These are phyloP conservation scores for Volucella zonaria DNA, from an alignment of 2,888 invertebrate genomes.

Conservation along the genomic window DNA sequence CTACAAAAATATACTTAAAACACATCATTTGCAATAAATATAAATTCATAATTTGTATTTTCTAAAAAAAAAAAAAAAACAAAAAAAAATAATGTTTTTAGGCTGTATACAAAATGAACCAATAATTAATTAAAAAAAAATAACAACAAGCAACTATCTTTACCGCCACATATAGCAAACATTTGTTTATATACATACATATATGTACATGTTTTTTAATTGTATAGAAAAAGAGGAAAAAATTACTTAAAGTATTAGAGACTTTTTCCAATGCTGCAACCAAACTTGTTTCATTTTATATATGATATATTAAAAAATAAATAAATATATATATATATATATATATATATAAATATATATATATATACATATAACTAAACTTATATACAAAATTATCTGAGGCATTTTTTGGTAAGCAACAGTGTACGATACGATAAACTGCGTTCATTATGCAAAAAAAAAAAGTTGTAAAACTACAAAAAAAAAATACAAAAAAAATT, in stretches of 20 bases:
- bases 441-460: conserved; percentile 56
- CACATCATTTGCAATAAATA: conserved; percentile 55
- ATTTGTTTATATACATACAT: conserved; percentile 73
- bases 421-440: conserved; percentile 60
- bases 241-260: conserved; percentile 71
- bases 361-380: conserved; percentile 49
- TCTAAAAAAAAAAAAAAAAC: conserved; percentile 34
- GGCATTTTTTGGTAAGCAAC: conserved; percentile 64
- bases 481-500: conserved; percentile 22
- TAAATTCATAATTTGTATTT: conserved; percentile 34
- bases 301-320: conserved; percentile 45
- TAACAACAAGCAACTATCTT: conserved; percentile 70
- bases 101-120: conserved; percentile 73
- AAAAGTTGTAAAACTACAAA: conserved; percentile 22
- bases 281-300: conserved; percentile 72
- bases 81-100: conserved; percentile 49
- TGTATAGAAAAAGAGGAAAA: conserved; percentile 50
- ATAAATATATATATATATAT: conserved; percentile 35
- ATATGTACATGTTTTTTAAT: conserved; percentile 61
- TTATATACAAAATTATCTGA: conserved; percentile 56
- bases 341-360: conserved; percentile 45
- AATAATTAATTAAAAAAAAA: conserved; percentile 60
- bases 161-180: conserved; percentile 70
- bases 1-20: conserved; percentile 39
- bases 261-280: conserved; percentile 70